phyloP scores from a whole-genome alignment of 2,113 vertebrate genomes.

The Festucalex cinctus region DNA sequence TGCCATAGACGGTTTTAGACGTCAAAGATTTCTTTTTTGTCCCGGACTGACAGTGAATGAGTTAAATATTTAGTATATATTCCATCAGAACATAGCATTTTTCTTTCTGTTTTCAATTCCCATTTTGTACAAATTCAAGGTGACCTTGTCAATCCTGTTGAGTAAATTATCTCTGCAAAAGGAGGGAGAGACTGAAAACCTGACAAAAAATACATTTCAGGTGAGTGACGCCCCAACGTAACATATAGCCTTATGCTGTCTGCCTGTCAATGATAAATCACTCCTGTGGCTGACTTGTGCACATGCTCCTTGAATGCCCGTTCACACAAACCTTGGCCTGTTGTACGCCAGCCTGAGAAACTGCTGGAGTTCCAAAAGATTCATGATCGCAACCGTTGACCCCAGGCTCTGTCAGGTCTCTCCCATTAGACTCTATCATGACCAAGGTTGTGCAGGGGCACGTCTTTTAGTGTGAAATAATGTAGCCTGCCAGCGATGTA shows the following conservation, averaged over 20 bases:
- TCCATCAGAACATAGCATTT: neutral
- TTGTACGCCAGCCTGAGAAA: neutral
- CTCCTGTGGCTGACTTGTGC: slow-evolving; percentile 4
- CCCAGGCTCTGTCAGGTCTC: slow-evolving; percentile 23
- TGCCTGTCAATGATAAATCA: slow-evolving; percentile 46
- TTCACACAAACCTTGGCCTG: slow-evolving; percentile 1
- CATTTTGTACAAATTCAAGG: slow-evolving; percentile 39
- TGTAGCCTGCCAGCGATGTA: slow-evolving; percentile 39
- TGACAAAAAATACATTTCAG: slow-evolving; percentile 33
- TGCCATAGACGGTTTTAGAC: too few species aligned
- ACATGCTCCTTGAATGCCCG: neutral
- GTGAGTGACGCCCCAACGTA: slow-evolving; percentile 19
- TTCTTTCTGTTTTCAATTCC: slow-evolving; percentile 35
- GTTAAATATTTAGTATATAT: neutral
- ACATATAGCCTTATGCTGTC: slow-evolving; percentile 24
- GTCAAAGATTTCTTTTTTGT: too few species aligned
- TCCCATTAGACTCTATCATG: slow-evolving; percentile 52
- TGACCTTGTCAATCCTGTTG: slow-evolving; percentile 21
- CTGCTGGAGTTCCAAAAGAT: slow-evolving; percentile 26
- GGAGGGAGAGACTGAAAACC: slow-evolving; percentile 11
- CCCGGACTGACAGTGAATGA: too few species aligned
- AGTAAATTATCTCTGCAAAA: slow-evolving; percentile 7
- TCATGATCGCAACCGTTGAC: slow-evolving; percentile 47
- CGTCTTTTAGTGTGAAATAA: slow-evolving; percentile 54
- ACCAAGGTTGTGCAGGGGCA: slow-evolving; percentile 65